Evolutionary conservation across 2,797 vertebrate genomes (phyloP).

Genomic region (Ptychobarbus kaznakovi): DNA sequence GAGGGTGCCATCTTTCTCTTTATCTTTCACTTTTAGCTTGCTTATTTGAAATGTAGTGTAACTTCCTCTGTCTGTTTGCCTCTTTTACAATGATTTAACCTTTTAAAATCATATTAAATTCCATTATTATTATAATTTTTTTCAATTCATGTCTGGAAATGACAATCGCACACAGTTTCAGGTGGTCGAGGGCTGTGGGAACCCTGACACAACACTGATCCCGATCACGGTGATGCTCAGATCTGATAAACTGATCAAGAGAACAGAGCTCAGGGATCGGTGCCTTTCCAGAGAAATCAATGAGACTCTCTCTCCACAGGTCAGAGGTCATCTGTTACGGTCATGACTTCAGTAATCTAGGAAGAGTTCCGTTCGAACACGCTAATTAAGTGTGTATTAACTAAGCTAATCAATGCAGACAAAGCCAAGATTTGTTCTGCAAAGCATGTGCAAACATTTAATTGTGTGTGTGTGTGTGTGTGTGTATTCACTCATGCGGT

Average conservation of each 20-base stretch:
- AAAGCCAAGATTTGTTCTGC: conserved; percentile 37
- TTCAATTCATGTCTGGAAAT: neutral
- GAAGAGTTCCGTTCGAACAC: conserved; percentile 58
- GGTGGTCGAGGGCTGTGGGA: neutral
- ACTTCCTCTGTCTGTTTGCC: too few species aligned
- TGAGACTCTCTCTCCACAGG: neutral
- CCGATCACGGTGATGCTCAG: neutral
- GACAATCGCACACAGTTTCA: neutral
- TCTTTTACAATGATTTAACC: neutral
- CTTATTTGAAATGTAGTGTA: too few species aligned
- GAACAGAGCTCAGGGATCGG: neutral
- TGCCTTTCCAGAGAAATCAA: neutral
- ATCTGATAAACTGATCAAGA: neutral
- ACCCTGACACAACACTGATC: neutral
- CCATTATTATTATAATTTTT: too few species aligned
- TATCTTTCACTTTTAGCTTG: too few species aligned
- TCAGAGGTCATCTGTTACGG: conserved; percentile 36
- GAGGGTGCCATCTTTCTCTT: too few species aligned
- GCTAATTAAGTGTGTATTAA: conserved; percentile 25
- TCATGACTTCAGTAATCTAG: conserved; percentile 55
- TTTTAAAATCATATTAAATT: neutral
- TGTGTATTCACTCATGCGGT: conserved; percentile 36
- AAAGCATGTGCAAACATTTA: conserved; percentile 39
- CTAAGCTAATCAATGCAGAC: conserved; percentile 34
- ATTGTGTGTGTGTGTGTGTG: conserved; percentile 25